These are phyloP conservation scores for Ptychadena robeensis DNA, from an alignment of 2,797 vertebrate genomes.

Conservation along the genomic window DNA sequence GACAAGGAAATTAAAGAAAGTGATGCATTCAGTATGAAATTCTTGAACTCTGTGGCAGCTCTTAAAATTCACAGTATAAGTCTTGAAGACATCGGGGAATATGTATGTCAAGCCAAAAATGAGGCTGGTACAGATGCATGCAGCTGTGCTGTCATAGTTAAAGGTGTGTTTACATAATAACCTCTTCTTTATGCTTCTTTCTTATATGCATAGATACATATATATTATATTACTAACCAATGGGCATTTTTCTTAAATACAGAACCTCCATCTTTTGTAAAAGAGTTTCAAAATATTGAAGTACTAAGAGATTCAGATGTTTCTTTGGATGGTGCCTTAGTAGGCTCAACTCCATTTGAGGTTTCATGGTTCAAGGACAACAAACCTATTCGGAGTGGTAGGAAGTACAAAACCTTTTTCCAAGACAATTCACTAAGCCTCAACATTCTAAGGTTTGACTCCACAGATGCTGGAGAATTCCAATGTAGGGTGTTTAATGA, in stretches of 20 bases:
- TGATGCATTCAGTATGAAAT: constrained; percentile 79
- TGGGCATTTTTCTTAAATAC: constrained; percentile 67
- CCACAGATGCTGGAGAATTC: constrained; percentile 86
- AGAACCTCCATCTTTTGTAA: constrained; percentile 92
- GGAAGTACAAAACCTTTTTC: constrained; percentile 87
- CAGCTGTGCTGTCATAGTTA: constrained; percentile 86
- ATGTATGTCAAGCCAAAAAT: constrained; percentile 89
- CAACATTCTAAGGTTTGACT: constrained; percentile 87
- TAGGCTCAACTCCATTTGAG: constrained; percentile 90
- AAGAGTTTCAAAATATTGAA: constrained; percentile 88
- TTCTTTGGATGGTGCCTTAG: constrained; percentile 84
- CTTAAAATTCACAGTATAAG: constrained; percentile 78
- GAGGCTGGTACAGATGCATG: constrained; percentile 92
- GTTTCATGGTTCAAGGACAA: constrained; percentile 91
- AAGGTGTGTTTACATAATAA: constrained; percentile 85
- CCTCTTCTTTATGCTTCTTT: constrained; percentile 1
- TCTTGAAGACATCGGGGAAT: constrained; percentile 88
- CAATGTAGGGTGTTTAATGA: constrained; percentile 91
- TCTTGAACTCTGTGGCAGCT: constrained; percentile 77
- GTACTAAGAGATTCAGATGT: constrained; percentile 92
- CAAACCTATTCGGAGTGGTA: constrained; percentile 88
- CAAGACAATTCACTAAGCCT: constrained; percentile 85
- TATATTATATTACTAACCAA: constrained; percentile 61
- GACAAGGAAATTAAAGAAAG: constrained; percentile 85
- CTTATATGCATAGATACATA: background rate